phyloP scores from a whole-genome alignment of 2,888 invertebrate species.

The Agrotis puta region DNA sequence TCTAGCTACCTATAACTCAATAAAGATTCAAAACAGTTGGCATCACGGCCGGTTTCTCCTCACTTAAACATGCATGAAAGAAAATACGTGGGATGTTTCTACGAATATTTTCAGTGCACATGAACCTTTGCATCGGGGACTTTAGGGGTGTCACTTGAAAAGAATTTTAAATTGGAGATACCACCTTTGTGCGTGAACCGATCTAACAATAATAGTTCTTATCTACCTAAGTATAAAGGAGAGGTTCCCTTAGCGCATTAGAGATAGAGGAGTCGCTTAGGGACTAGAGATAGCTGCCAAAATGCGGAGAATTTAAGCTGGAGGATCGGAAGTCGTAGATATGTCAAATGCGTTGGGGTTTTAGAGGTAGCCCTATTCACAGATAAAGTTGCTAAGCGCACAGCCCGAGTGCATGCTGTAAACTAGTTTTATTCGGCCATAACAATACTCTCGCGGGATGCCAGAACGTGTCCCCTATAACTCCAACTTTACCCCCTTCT shows the following conservation, averaged over 20 bases:
- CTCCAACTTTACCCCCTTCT: conserved; percentile 61
- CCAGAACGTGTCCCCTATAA: conserved; percentile 70
- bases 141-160: conserved; percentile 46
- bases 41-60: conserved; percentile 61
- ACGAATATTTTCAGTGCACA: conserved; percentile 69
- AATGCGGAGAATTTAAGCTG: conserved; percentile 9
- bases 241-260: conserved; percentile 27
- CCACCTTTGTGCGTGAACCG: background rate
- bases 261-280: background rate
- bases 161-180: conserved; percentile 15
- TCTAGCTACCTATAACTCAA: conserved; percentile 24
- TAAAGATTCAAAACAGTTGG: conserved; percentile 54
- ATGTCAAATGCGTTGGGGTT: conserved; percentile 9
- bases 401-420: conserved; percentile 75
- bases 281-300: conserved; percentile 6
- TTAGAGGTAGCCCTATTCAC: conserved; percentile 52
- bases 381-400: conserved; percentile 81
- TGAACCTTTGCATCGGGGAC: conserved; percentile 56
- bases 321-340: background rate
- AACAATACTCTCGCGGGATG: conserved; percentile 76
- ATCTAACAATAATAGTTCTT: conserved; percentile 5
- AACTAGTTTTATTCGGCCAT: conserved; percentile 83
- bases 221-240: conserved; percentile 5
- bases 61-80: conserved; percentile 71
- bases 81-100: conserved; percentile 69